A percentile compares a stretch with the other conserved stretches of the same genome.
Conservation (phyloP, 2,113 vertebrate genomes). For the Urocolius indicus region DNA sequence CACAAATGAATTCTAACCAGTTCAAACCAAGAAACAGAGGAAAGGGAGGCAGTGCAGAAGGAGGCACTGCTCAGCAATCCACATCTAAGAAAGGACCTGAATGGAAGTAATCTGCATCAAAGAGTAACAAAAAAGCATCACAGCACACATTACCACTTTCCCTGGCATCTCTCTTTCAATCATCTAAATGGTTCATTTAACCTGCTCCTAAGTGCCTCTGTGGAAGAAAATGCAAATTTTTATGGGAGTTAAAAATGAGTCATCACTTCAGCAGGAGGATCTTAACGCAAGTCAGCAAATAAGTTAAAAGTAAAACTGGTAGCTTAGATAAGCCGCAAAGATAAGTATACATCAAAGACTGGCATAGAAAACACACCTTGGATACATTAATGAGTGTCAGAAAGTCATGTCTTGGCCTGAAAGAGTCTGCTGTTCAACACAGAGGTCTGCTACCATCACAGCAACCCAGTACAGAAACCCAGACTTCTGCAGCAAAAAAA, state of each 20-base stretch:
- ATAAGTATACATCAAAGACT: neutral
- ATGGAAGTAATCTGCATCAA: neutral
- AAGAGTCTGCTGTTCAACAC: neutral
- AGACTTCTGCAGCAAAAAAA: neutral
- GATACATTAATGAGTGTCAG: neutral
- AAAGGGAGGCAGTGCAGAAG: neutral
- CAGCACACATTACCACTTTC: neutral
- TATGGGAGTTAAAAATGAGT: conserved; percentile 21
- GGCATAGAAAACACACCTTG: neutral
- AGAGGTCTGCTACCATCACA: neutral
- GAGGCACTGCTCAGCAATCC: neutral
- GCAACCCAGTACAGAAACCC: neutral
- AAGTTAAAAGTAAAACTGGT: neutral
- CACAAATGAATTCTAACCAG: neutral
- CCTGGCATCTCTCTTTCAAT: neutral
- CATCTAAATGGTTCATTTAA: conserved; percentile 32
- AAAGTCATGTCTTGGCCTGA: neutral
- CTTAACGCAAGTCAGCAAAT: conserved; percentile 37
- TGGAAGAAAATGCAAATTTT: conserved; percentile 18
- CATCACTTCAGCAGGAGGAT: conserved; percentile 20
- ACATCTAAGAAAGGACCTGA: neutral
- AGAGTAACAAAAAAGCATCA: neutral
- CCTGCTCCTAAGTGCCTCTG: conserved; percentile 10
- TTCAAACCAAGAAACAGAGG: neutral
- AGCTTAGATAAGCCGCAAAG: neutral